These are phyloP conservation scores for Strigamia transsilvanica DNA, from an alignment of 2,888 invertebrate species.

Conservation along the genomic window DNA sequence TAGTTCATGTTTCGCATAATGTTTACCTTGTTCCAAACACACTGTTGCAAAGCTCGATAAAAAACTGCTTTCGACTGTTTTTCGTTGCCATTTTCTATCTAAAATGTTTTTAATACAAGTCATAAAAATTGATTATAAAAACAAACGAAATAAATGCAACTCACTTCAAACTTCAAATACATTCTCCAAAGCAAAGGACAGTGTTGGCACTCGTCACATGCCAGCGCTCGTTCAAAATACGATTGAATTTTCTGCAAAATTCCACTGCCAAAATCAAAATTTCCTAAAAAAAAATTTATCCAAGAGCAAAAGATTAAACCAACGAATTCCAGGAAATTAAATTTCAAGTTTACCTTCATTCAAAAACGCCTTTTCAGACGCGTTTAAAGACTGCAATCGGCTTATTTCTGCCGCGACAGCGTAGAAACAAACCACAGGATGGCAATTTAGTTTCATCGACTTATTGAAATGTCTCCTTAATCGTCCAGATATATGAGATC, in stretches of 20 bases:
- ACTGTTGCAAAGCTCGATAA: conserved; percentile 64
- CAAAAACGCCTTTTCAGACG: not conserved
- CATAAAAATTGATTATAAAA: conserved; percentile 51
- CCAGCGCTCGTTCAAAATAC: conserved; percentile 61
- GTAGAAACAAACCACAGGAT: conserved; percentile 43
- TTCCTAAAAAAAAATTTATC: not conserved
- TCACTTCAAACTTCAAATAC: conserved; percentile 63
- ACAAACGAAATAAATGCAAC: conserved; percentile 4
- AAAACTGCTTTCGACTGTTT: conserved; percentile 62
- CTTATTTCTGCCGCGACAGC: conserved; percentile 58
- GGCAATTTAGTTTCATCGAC: conserved; percentile 53
- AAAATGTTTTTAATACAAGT: conserved; percentile 6
- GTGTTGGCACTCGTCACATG: conserved; percentile 58
- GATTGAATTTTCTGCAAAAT: conserved; percentile 61
- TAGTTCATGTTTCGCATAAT: not conserved
- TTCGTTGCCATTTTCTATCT: conserved; percentile 60
- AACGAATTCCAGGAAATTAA: not conserved
- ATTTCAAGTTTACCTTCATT: not conserved
- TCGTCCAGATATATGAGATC: conserved; percentile 60
- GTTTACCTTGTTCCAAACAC: conserved; percentile 65
- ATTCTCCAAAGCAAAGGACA: conserved; percentile 65
- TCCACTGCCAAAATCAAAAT: conserved; percentile 57
- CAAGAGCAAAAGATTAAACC: not conserved
- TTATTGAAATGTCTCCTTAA: conserved; percentile 60
- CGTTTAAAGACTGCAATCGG: conserved; percentile 56